These are phyloP conservation scores for Drosophila buzzatii DNA, from an alignment of 2,888 invertebrate species.

Conservation along the genomic window DNA sequence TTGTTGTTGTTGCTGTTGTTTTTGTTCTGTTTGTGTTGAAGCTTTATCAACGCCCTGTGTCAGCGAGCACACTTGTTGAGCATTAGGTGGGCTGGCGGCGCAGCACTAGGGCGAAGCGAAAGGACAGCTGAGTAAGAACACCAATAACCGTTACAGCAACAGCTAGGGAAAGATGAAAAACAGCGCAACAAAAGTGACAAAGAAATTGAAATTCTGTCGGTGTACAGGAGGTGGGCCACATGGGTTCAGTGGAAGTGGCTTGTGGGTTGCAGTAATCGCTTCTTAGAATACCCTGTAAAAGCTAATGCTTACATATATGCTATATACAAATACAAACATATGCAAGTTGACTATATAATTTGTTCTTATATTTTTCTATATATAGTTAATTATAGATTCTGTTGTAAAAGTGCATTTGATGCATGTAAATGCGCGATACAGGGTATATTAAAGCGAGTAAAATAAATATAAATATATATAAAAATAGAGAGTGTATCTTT, in stretches of 20 bases:
- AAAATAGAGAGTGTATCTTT: too few relatives aligned
- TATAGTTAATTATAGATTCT: too few relatives aligned
- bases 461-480: too few relatives aligned
- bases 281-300: constrained; percentile 27
- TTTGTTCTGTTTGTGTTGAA: constrained; percentile 48
- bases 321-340: too few relatives aligned
- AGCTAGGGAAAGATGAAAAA: constrained; percentile 22
- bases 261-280: constrained; percentile 17
- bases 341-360: neutral
- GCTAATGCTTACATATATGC: too few relatives aligned
- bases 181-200: constrained; percentile 64
- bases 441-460: neutral
- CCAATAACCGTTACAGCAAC: constrained; percentile 20
- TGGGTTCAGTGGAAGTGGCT: neutral
- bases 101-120: constrained; percentile 1
- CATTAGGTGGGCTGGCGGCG: constrained; percentile 48
- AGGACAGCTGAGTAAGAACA: constrained; percentile 25
- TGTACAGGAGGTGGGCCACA: constrained; percentile 20
- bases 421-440: neutral
- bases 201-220: constrained; percentile 75
- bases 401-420: too few relatives aligned
- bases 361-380: neutral
- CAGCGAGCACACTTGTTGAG: constrained; percentile 70
- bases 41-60: constrained; percentile 59
- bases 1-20: neutral